Conservation (phyloP, 2,113 vertebrate species). For the Nothocercus nigrocapillus region DNA sequence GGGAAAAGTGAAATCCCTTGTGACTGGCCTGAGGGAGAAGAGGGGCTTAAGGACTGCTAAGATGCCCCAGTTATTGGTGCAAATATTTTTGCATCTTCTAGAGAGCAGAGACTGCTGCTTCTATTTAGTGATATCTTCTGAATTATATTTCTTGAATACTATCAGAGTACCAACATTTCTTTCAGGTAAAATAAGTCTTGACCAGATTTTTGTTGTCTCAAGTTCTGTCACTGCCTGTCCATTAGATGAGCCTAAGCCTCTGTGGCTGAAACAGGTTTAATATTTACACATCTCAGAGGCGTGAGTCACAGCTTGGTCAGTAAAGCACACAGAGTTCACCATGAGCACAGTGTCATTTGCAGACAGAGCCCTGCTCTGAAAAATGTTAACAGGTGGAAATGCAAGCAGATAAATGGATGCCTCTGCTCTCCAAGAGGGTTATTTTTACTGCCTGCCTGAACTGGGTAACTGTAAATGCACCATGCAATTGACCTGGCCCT, state of each 20-base stretch:
- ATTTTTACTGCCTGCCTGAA: slow-evolving; percentile 52
- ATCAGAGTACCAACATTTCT: neutral
- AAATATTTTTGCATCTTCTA: neutral
- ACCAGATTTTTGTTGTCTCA: neutral
- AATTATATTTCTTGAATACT: neutral
- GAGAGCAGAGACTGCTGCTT: neutral
- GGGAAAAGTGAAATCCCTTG: neutral
- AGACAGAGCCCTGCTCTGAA: slow-evolving; percentile 51
- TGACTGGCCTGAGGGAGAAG: neutral
- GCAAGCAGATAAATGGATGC: slow-evolving; percentile 49
- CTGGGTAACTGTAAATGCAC: slow-evolving; percentile 24
- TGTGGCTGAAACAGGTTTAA: neutral
- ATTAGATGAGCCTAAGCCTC: neutral
- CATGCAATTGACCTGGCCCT: neutral
- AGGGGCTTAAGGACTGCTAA: neutral
- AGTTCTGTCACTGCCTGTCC: neutral
- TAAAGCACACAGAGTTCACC: slow-evolving; percentile 3
- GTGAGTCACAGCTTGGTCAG: slow-evolving; percentile 24
- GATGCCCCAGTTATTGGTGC: neutral
- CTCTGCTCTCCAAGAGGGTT: slow-evolving; percentile 57
- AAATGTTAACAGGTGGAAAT: slow-evolving; percentile 68
- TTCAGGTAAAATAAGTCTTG: neutral
- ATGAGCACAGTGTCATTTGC: slow-evolving; percentile 46
- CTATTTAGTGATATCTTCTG: neutral
- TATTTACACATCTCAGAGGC: slow-evolving; percentile 26